Evolutionary conservation across 2,888 invertebrate species (phyloP).

Genomic region (Hyposoter didymator): DNA sequence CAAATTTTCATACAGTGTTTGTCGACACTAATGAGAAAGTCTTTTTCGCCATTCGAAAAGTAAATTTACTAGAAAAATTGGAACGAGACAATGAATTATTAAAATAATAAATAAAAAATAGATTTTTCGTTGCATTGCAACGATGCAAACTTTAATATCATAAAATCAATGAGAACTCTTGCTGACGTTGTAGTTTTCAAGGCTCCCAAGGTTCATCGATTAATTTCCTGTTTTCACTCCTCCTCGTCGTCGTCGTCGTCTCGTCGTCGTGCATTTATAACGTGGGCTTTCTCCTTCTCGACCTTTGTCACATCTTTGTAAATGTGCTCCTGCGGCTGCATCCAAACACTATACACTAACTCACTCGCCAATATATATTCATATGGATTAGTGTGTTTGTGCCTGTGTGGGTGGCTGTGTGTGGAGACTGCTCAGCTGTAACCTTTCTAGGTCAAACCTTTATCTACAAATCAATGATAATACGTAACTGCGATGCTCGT

Average conservation of each 20-base stretch:
- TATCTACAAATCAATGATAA: constrained; percentile 53
- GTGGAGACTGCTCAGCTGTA: constrained; percentile 8
- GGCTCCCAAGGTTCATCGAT: constrained; percentile 71
- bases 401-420: not conserved
- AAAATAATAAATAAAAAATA: no score
- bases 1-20: no score
- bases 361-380: not conserved
- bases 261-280: constrained; percentile 19
- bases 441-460: constrained; percentile 50
- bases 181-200: constrained; percentile 66
- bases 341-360: constrained; percentile 4
- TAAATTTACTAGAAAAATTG: no score
- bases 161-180: constrained; percentile 65
- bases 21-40: no score
- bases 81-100: no score
- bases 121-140: no score
- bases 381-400: not conserved
- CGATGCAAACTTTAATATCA: no score
- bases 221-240: constrained; percentile 61
- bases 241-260: no score
- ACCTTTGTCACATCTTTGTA: constrained; percentile 61
- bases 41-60: no score
- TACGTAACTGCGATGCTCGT: constrained; percentile 26
- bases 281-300: constrained; percentile 59
- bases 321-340: constrained; percentile 37